Evolutionary conservation across 2,797 vertebrate species (phyloP).

Genomic region (Mormyrus proboscirostris): DNA sequence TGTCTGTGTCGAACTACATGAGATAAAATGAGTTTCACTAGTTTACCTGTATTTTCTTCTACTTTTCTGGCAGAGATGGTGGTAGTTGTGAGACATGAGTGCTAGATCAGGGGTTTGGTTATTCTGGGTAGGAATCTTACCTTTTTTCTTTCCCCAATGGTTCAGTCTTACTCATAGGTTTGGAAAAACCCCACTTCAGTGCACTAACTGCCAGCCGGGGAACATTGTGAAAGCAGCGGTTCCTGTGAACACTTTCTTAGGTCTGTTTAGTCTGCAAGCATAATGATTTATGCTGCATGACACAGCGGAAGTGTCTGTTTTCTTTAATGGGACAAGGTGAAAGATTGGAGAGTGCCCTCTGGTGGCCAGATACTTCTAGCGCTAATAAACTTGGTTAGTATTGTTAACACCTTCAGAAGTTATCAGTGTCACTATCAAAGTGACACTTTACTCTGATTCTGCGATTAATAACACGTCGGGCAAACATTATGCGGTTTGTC

Average conservation of each 20-base stretch:
- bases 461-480: neutral
- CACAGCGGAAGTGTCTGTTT: slow-evolving; percentile 12
- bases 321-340: neutral
- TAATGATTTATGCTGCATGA: slow-evolving; percentile 10
- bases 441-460: neutral
- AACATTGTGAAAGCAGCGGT: neutral
- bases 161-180: neutral
- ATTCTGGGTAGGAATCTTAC: neutral
- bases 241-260: neutral
- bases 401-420: neutral
- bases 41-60: neutral
- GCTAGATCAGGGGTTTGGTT: neutral
- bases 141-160: neutral
- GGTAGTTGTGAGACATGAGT: neutral
- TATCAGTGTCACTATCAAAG: neutral
- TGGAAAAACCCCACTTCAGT: neutral
- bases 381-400: neutral
- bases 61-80: neutral
- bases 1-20: neutral
- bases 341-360: slow-evolving; percentile 11
- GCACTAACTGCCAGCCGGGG: neutral
- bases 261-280: neutral
- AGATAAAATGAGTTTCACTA: neutral
- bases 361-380: neutral
- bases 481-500: neutral